Base-by-base conservation (phyloP, 2,113 vertebrate genomes). In the Polypterus senegalus region DNA sequence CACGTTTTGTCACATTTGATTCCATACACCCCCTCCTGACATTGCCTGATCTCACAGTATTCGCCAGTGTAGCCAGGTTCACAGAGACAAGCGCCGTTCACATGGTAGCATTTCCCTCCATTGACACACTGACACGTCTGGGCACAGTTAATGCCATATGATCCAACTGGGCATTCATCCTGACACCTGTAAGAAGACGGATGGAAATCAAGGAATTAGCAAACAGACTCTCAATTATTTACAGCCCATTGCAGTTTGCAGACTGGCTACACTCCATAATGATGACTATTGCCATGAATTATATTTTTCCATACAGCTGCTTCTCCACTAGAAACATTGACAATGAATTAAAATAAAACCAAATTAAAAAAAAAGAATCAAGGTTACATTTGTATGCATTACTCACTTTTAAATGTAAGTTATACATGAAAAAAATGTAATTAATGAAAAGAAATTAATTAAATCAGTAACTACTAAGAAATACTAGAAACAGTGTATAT, bases 151-250 rank as follows among this genome's bases (percentile, higher is more conserved):
- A 79, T 60, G 4, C 94, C 94, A 0, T 85, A 98, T 9, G 76
- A 85, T 3, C 96, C 92, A 47, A 97, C 83, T 0, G 91, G 85
- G 63, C 96, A 98, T 69, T 97, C 79, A 0, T 98, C 92, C 71
- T 98, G 96, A 71, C 96, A 98, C 57, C 96, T 98, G 69, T 47
- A 57, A 54, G 60, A 49, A 67, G 52, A 9, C 48, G 47, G 60
- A 43, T 9, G 53, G 27, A 62, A 59, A 48, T 0, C 47, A 53
- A 43, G 8, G n/a, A 43, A 52, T n/a, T 47, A 9, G 3, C 48
- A 48, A 44, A 54, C 61, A 5, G 9, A 46, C n/a, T 47, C 45
- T 27, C 53, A 61, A 48, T 47, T 44, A 46, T 59, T 53, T 7
- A 60, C 5, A n/a, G 51, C n/a, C 5, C 51, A 52, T 61, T 54